Evolutionary conservation across 2,797 vertebrate species (phyloP), one percentile per base, ranked within the genome.

Genomic region (Poeciliopsis infans): DNA sequence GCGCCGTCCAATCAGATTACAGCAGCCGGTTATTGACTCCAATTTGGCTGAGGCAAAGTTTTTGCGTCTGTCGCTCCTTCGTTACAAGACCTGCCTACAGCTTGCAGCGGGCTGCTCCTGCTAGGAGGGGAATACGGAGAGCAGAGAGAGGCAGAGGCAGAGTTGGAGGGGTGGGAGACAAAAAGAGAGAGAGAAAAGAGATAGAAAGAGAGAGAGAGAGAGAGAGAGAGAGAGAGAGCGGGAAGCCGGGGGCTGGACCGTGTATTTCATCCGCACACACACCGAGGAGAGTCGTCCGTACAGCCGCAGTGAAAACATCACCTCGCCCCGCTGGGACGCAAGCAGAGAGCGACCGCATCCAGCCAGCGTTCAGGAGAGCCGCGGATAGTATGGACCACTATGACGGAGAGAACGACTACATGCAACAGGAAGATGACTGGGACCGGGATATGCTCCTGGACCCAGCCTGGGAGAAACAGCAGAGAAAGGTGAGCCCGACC

Each of bases 381-480:
- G 31, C n/a, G 74, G 55, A 36, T 36, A 93, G 81, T 77, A 97
- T 97, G 97, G 97, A 98, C 84, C 94, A 94, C 0, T 96, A 96
- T 89, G 96, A 97, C 59, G 95, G 83, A 43, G 96, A 96, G 0
- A 81, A 68, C 7, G 13, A 64, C 33, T 97, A 97, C 33, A 97
- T 96, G 97, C 96, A 93, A 12, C 97, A 96, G 33, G 96, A 97
- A 85, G 97, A 97, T 33, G 97, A 97, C 93, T 98, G 97, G 97
- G 97, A 98, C 79, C 95, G 97, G 81, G 97, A 98, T 83, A 80
- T 98, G n/a, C 96, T 98, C 47, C 83, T 97, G 93, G 97, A 97
- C 87, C 97, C 97, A 41, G 97, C 97, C 61, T 98, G 97, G 97
- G 97, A 98, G 88, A 97, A 97, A 93, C 97, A 98, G 93, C 97